A percentile compares a stretch with the other conserved stretches of the same genome.
Evolutionary conservation across 2,113 vertebrate genomes (phyloP).

Genomic region (Rhinoptilus africanus): DNA sequence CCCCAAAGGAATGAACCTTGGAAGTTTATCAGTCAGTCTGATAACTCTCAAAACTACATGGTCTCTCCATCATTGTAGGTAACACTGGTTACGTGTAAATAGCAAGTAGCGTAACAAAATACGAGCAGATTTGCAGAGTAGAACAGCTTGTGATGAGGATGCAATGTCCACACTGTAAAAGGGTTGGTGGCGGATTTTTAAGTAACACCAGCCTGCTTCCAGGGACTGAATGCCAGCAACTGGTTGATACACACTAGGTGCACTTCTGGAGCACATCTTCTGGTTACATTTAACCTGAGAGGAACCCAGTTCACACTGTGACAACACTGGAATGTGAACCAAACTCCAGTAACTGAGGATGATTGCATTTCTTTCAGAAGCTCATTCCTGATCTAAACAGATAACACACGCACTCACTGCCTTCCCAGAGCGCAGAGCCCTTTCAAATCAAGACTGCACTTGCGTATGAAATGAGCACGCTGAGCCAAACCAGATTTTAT

Average conservation of each 20-base stretch:
- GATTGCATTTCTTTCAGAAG: not conserved
- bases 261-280: not conserved
- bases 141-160: not conserved
- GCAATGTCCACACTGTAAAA: accelerated
- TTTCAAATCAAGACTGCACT: not conserved
- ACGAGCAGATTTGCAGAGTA: not conserved
- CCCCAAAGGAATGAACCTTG: not conserved
- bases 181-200: not conserved
- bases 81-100: not conserved
- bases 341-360: not conserved
- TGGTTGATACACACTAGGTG: not conserved
- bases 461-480: not conserved
- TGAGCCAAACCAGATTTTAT: not conserved
- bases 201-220: not conserved
- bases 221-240: not conserved
- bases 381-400: not conserved
- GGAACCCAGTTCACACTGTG: not conserved
- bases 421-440: not conserved
- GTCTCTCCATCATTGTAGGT: too few relatives aligned
- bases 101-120: not conserved
- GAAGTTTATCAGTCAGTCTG: not conserved
- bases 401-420: not conserved
- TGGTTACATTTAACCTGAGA: not conserved
- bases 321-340: not conserved
- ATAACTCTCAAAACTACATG: not conserved